Conservation (phyloP, 2,113 vertebrate genomes). For the Colossoma macropomum region DNA sequence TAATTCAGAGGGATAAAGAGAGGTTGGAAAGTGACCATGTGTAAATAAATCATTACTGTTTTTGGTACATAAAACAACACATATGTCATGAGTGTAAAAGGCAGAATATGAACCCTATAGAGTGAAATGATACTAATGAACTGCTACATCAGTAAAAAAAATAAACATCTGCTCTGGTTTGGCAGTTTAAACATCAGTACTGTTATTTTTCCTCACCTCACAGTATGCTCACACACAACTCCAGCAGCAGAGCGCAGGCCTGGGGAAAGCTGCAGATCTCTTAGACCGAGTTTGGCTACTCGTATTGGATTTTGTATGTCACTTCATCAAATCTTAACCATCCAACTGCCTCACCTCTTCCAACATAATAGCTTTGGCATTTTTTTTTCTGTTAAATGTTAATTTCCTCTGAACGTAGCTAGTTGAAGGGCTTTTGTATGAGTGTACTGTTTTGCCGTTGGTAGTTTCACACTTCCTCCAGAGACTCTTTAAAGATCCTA, state of each 20-base stretch:
- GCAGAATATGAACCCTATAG: neutral
- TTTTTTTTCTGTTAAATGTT: conserved; percentile 16
- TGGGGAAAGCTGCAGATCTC: neutral
- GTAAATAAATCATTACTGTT: no score
- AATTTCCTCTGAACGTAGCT: neutral
- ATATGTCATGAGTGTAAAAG: neutral
- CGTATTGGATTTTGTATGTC: neutral
- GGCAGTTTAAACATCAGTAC: neutral
- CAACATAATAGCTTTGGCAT: neutral
- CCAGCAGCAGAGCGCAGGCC: neutral
- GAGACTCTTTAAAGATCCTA: conserved; percentile 44
- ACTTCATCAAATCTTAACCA: conserved; percentile 3
- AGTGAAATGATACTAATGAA: neutral
- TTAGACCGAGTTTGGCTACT: neutral
- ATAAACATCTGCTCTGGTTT: neutral
- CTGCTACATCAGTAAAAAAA: neutral
- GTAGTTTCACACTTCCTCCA: conserved; percentile 39
- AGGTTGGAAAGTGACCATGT: no score
- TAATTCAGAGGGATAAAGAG: no score
- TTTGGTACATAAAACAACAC: neutral
- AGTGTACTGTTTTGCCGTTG: conserved; percentile 12
- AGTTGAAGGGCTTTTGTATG: neutral
- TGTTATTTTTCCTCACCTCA: neutral
- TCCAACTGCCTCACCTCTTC: neutral
- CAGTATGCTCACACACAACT: neutral